These are phyloP conservation scores for Onychomys torridus DNA, from an alignment of 2,797 vertebrate species.

Conservation along the genomic window DNA sequence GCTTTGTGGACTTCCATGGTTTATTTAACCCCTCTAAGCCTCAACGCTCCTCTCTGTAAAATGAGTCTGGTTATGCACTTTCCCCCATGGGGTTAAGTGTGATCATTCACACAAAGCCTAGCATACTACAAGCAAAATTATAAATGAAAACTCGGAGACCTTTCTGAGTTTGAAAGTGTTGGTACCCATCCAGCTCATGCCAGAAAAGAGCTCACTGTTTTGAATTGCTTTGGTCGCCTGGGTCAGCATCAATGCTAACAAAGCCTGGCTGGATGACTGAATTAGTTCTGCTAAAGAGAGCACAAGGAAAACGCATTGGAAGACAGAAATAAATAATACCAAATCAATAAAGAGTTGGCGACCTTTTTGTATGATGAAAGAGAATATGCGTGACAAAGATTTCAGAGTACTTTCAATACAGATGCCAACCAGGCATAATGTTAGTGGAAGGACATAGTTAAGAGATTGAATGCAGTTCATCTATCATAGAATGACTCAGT, in stretches of 20 bases:
- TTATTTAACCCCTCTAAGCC: background rate
- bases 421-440: background rate
- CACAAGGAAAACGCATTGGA: background rate
- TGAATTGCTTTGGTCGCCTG: background rate
- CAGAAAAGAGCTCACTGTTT: background rate
- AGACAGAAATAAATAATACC: constrained; percentile 6
- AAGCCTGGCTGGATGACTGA: background rate
- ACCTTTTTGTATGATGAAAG: background rate
- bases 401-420: constrained; percentile 37
- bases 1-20: background rate
- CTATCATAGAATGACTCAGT: background rate
- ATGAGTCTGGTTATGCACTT: background rate
- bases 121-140: background rate
- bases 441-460: background rate
- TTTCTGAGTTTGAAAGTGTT: background rate
- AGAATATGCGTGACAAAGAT: background rate
- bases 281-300: constrained; percentile 22
- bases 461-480: background rate
- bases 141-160: background rate
- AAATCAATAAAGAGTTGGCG: background rate
- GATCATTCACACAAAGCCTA: constrained; percentile 8
- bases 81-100: background rate
- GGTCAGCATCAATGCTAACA: background rate
- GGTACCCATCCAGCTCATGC: background rate
- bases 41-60: constrained; percentile 20